Conservation (phyloP, 2,113 vertebrate species). For the Phrynosoma platyrhinos region DNA sequence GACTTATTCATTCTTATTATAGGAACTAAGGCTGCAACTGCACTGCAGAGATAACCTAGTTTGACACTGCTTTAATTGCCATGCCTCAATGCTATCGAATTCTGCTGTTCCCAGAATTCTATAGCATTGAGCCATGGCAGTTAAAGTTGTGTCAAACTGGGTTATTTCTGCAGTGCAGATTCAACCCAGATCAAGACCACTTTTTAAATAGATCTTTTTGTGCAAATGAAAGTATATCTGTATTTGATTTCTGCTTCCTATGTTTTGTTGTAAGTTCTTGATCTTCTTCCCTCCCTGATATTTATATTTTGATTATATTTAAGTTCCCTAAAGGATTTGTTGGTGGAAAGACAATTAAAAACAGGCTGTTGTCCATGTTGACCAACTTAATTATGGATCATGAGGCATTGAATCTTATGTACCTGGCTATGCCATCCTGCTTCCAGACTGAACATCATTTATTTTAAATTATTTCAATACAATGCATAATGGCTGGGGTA, state of each 20-base stretch:
- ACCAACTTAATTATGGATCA: constrained; percentile 12
- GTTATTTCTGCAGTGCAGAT: too few species aligned
- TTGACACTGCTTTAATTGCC: too few species aligned
- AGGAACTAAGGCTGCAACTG: too few species aligned
- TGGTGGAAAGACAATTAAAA: neutral
- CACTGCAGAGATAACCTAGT: too few species aligned
- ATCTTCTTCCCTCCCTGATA: neutral
- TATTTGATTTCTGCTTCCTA: neutral
- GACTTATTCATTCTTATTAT: neutral
- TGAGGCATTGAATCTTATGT: neutral
- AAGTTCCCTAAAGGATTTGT: neutral
- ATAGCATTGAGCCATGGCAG: too few species aligned
- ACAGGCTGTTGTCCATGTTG: neutral
- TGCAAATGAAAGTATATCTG: neutral
- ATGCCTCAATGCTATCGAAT: too few species aligned
- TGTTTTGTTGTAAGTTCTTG: neutral
- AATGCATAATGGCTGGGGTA: neutral
- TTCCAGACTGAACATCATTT: constrained; percentile 26
- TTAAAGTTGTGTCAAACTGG: too few species aligned
- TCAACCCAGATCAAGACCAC: neutral
- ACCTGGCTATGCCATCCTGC: neutral
- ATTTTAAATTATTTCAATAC: neutral
- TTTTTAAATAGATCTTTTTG: neutral
- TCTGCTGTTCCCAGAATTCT: too few species aligned
- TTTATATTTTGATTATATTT: neutral